These are phyloP conservation scores for Eupithecia inturbata DNA, from an alignment of 2,888 invertebrate species.

Conservation along the genomic window DNA sequence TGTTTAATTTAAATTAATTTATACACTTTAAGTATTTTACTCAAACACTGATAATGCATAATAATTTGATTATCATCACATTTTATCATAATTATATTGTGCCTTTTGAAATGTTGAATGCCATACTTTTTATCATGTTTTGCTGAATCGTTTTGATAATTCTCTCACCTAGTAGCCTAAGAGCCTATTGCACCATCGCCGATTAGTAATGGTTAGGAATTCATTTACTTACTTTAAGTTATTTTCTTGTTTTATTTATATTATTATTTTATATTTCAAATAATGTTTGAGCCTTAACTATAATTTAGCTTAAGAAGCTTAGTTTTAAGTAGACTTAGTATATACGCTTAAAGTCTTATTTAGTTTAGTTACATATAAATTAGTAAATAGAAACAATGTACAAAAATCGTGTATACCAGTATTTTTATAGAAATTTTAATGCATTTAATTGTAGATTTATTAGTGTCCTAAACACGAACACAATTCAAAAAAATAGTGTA, in stretches of 20 bases:
- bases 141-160: slow-evolving; percentile 1
- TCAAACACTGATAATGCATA: slow-evolving; percentile 4
- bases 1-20: background rate
- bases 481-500: background rate
- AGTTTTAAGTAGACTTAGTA: slow-evolving; percentile 8
- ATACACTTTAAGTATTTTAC: background rate
- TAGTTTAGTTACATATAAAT: slow-evolving; percentile 10
- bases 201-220: background rate
- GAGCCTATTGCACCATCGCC: background rate
- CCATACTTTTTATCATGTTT: background rate
- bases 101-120: background rate
- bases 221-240: background rate
- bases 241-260: background rate
- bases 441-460: slow-evolving; percentile 58
- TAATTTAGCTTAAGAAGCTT: slow-evolving; percentile 9
- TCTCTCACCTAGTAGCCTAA: slow-evolving; percentile 1
- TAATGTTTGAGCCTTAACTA: background rate
- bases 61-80: background rate
- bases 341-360: slow-evolving; percentile 28
- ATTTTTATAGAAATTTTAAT: slow-evolving; percentile 68
- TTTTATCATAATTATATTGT: background rate
- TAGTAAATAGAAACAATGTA: slow-evolving; percentile 48
- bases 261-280: background rate
- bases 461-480: slow-evolving; percentile 27
- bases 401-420: slow-evolving; percentile 60